phyloP scores from a whole-genome alignment of 2,113 vertebrate genomes.

The Phodopus roborovskii region DNA sequence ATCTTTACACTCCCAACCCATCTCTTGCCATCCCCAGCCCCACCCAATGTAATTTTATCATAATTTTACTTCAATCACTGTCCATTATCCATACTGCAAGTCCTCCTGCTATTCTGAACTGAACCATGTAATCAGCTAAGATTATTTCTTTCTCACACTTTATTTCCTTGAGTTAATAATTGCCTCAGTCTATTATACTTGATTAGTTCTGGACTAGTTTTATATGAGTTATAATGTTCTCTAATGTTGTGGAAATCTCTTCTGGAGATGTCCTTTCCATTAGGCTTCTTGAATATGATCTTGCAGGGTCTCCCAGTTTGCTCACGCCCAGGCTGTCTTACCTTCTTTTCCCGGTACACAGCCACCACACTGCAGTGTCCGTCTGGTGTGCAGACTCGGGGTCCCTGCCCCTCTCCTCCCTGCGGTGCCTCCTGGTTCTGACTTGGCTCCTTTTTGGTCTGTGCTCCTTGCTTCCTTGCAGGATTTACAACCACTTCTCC shows the following conservation, averaged over 20 bases:
- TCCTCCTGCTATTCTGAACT: not conserved
- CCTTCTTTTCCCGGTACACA: not conserved
- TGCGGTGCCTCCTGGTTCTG: not conserved
- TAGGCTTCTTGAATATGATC: not conserved
- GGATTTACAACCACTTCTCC: not conserved
- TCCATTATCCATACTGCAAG: not conserved
- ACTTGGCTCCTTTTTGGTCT: not conserved
- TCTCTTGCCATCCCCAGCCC: not conserved
- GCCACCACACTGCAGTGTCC: not conserved
- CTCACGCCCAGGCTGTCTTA: too few relatives aligned
- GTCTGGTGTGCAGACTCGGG: not conserved
- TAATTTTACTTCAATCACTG: conserved; percentile 6
- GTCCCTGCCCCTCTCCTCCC: not conserved
- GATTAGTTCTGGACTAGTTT: not conserved
- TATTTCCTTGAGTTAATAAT: conserved; percentile 1
- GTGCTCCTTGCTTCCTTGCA: not conserved
- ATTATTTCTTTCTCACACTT: not conserved
- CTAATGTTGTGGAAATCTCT: not conserved
- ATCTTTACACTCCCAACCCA: not conserved
- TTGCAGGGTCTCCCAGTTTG: not conserved
- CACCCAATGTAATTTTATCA: not conserved
- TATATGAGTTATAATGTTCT: not conserved
- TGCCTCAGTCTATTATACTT: not conserved
- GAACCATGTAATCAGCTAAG: conserved; percentile 16
- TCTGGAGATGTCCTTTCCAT: not conserved